phyloP scores from a whole-genome alignment of 2,888 invertebrate genomes.

The Apamea crenata region DNA sequence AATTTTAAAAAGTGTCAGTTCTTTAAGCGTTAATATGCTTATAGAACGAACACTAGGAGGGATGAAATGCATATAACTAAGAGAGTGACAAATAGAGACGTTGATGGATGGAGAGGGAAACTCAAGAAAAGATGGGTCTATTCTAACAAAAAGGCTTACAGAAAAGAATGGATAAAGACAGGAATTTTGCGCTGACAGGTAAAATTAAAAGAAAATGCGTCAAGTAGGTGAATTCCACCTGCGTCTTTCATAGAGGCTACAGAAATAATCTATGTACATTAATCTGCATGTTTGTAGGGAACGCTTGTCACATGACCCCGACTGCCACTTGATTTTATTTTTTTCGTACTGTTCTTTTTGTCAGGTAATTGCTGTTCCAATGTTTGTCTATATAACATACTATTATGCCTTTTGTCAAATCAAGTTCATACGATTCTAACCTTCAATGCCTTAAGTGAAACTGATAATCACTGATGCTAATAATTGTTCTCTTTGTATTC shows the following conservation, averaged over 20 bases:
- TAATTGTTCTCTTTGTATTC: constrained; percentile 53
- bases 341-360: constrained; percentile 8
- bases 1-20: background rate
- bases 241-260: background rate
- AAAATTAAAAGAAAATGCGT: background rate
- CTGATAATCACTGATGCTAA: constrained; percentile 39
- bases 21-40: background rate
- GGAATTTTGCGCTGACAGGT: background rate
- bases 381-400: constrained; percentile 3
- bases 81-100: background rate
- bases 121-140: background rate
- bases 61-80: background rate
- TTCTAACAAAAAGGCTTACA: constrained; percentile 2
- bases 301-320: background rate
- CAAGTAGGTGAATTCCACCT: background rate
- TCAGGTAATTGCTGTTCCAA: constrained; percentile 12
- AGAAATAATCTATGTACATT: background rate
- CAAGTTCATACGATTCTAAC: constrained; percentile 30
- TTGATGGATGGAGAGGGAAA: background rate
- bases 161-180: background rate
- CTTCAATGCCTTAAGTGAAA: constrained; percentile 32
- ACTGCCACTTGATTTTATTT: constrained; percentile 1
- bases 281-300: background rate
- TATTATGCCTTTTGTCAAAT: constrained; percentile 15
- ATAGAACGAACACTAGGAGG: background rate